A percentile compares a stretch with the other conserved stretches of the same genome.
Conservation (phyloP, 1,140 invertebrate genomes). For the Lasioglossum baleicum region DNA sequence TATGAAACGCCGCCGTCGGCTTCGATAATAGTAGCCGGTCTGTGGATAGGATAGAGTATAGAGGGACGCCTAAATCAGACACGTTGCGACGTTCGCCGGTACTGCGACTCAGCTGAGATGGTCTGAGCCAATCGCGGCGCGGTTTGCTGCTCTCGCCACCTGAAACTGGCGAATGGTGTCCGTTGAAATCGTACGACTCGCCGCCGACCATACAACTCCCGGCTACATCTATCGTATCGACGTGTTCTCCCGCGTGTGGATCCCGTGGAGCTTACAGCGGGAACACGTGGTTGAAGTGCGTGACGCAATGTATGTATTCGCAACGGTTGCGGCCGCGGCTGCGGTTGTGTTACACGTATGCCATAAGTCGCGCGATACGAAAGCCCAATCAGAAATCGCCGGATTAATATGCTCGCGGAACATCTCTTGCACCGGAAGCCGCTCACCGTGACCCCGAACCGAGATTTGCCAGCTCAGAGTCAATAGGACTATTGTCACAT, state of each 20-base stretch:
- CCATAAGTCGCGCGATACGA: no score
- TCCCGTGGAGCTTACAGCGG: not conserved
- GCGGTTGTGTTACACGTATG: no score
- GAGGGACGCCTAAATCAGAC: slow-evolving; percentile 31
- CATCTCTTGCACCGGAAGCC: no score
- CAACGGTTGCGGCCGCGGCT: not conserved
- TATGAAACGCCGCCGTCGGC: no score
- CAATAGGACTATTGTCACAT: no score
- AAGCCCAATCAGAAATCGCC: no score
- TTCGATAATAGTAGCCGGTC: not conserved
- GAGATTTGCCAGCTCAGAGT: no score
- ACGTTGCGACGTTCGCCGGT: slow-evolving; percentile 18
- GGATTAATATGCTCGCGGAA: no score
- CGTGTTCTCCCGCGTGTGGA: slow-evolving; percentile 38
- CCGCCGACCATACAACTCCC: slow-evolving; percentile 19
- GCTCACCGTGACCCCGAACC: no score
- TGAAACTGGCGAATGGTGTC: slow-evolving; percentile 62
- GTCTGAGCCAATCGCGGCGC: slow-evolving; percentile 69
- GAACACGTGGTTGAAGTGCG: not conserved
- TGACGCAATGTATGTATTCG: not conserved
- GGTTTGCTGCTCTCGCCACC: slow-evolving; percentile 73
- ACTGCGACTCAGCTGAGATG: slow-evolving; percentile 71
- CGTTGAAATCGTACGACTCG: slow-evolving; percentile 8
- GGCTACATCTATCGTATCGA: slow-evolving; percentile 49
- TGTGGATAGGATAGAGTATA: slow-evolving; percentile 29